Evolutionary conservation across 2,888 invertebrate genomes (phyloP), one percentile per base, ranked within the genome.

Genomic region (Caenorhabditis angaria): DNA sequence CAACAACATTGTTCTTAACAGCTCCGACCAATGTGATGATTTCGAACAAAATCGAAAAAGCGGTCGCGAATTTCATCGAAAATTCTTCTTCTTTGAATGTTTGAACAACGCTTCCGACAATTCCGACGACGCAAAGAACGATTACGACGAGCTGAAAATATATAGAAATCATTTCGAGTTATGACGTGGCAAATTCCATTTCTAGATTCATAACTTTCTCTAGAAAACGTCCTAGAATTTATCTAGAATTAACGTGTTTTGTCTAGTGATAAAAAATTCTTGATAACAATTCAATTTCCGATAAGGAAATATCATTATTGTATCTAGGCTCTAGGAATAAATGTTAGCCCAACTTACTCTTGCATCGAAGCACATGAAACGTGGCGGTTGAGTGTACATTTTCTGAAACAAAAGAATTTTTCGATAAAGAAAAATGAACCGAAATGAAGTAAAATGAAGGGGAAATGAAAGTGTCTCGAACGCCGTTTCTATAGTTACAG

Each of bases 281-380:
- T n/a, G n/a, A n/a, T n/a, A n/a, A n/a, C n/a, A n/a, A n/a, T n/a
- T n/a, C n/a, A n/a, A n/a, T n/a, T n/a, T n/a, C n/a, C n/a, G n/a
- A n/a, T n/a, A n/a, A n/a, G n/a, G n/a, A n/a, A n/a, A n/a, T n/a
- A n/a, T n/a, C n/a, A n/a, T n/a, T n/a, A n/a, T n/a, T n/a, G n/a
- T n/a, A n/a, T n/a, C n/a, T n/a, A n/a, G n/a, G n/a, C n/a, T n/a
- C n/a, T n/a, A n/a, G n/a, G n/a, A n/a, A n/a, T n/a, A n/a, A n/a
- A n/a, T n/a, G n/a, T n/a, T n/a, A n/a, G n/a, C n/a, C n/a, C n/a
- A 41, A 41, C 41, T 41, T 14, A 41, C 41, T 41, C 41, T 41
- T 18, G 41, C 41, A 41, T 41, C 41, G 41, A 41, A 41, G 41
- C 41, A 41, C 41, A 41, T 41, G 41, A 41, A 41, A 41, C 41